Evolutionary conservation across 2,888 invertebrate species (phyloP).

Genomic region (Caenorhabditis sp.): DNA sequence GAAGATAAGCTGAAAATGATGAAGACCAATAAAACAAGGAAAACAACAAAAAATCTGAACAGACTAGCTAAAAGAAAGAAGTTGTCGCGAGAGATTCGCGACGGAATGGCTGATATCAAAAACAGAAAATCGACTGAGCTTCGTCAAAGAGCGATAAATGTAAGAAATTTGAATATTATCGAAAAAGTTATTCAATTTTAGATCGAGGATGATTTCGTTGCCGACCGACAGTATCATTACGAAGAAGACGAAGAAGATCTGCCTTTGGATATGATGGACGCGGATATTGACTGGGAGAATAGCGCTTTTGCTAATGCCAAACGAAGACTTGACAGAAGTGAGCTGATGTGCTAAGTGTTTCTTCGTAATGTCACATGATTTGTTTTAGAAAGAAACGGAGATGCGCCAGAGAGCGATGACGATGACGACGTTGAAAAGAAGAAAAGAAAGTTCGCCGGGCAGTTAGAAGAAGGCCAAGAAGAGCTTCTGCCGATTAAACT

Average conservation of each 20-base stretch:
- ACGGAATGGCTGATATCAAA: conserved; percentile 64
- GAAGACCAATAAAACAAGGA: conserved; percentile 64
- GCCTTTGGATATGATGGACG: conserved; percentile 75
- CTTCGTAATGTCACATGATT: too few species aligned
- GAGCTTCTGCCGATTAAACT: conserved; percentile 76
- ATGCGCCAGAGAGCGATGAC: conserved; percentile 28
- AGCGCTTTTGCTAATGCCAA: conserved; percentile 63
- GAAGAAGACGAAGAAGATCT: conserved; percentile 68
- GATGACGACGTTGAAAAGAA: conserved; percentile 62
- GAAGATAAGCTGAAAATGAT: conserved; percentile 68
- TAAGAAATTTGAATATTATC: conserved; percentile 21
- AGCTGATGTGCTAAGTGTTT: background rate
- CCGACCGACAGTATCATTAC: conserved; percentile 63
- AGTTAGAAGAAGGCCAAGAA: conserved; percentile 60
- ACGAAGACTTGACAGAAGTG: conserved; percentile 54
- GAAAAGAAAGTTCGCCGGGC: conserved; percentile 62
- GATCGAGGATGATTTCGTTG: conserved; percentile 73
- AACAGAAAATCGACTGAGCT: conserved; percentile 54
- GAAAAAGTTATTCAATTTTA: conserved; percentile 23
- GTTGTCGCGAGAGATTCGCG: conserved; percentile 58
- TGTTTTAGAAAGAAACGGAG: conserved; percentile 45
- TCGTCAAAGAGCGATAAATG: conserved; percentile 57
- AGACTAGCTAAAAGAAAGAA: conserved; percentile 60
- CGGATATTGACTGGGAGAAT: conserved; percentile 72
- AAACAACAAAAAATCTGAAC: conserved; percentile 61